These are phyloP conservation scores for Hylyphantes graminicola DNA, from an alignment of 1,140 invertebrate genomes.

Conservation along the genomic window DNA sequence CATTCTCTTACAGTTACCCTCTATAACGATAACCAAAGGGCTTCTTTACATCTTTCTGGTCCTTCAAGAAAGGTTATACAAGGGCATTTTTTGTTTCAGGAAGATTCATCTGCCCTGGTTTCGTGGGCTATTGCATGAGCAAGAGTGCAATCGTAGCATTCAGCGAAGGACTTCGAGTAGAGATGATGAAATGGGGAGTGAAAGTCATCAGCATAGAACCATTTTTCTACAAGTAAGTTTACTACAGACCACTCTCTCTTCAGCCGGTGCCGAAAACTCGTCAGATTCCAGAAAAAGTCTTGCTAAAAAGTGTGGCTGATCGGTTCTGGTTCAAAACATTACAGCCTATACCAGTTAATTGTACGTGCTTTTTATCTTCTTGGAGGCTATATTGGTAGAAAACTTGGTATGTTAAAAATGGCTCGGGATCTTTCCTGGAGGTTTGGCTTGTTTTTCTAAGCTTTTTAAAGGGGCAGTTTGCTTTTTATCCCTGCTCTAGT, in stretches of 20 bases:
- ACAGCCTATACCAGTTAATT: not conserved
- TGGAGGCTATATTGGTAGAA: not conserved
- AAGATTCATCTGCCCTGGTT: slow-evolving; percentile 68
- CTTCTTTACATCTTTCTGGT: too few species aligned
- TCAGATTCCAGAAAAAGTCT: not conserved
- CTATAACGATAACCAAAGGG: too few species aligned
- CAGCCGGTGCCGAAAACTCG: not conserved
- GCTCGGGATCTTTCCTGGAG: too few species aligned
- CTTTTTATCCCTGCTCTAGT: too few species aligned
- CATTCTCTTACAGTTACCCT: too few species aligned
- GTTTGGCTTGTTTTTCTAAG: too few species aligned
- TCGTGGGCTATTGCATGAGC: slow-evolving; percentile 71
- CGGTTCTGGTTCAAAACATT: not conserved
- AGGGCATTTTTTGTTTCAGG: not conserved
- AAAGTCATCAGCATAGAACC: slow-evolving; percentile 71
- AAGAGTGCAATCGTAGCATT: slow-evolving; percentile 72
- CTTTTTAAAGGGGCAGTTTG: too few species aligned
- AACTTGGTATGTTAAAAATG: not conserved
- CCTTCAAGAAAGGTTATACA: too few species aligned
- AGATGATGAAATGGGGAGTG: slow-evolving; percentile 73
- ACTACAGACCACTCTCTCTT: not conserved
- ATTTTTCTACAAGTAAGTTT: slow-evolving; percentile 68
- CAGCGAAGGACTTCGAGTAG: slow-evolving; percentile 70
- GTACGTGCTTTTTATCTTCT: not conserved
- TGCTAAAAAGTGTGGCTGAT: not conserved